Percentiles rank a stretch among this genome's conserved stretches.
phyloP scores from a whole-genome alignment of 2,888 invertebrate species.

The Idaea aversata region DNA sequence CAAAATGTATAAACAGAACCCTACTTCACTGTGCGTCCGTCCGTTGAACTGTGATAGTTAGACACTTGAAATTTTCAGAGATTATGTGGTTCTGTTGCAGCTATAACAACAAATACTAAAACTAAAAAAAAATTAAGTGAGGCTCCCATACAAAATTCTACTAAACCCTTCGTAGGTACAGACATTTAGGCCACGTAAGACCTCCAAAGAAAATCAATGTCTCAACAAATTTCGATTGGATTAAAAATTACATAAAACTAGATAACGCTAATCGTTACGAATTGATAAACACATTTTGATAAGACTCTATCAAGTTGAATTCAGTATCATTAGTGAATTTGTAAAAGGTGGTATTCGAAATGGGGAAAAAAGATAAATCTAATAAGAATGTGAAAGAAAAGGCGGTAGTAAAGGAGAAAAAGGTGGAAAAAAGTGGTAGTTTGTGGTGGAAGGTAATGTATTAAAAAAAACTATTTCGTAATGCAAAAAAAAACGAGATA shows the following conservation, averaged over 20 bases:
- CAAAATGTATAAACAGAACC: too few relatives aligned
- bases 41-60: too few relatives aligned
- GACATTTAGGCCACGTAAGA: background rate
- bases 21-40: too few relatives aligned
- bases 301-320: constrained; percentile 13
- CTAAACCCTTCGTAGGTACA: too few relatives aligned
- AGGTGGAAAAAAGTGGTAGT: background rate
- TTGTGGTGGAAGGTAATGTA: background rate
- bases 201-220: background rate
- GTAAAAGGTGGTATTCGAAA: constrained; percentile 4
- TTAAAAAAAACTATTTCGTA: background rate
- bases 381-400: constrained; percentile 6
- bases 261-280: constrained; percentile 11
- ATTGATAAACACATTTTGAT: constrained; percentile 13
- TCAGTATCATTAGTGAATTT: constrained; percentile 9
- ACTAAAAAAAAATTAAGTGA: too few relatives aligned
- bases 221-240: constrained; percentile 12
- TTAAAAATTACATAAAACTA: constrained; percentile 28
- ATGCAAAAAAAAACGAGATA: too few relatives aligned
- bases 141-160: too few relatives aligned
- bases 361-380: constrained; percentile 16
- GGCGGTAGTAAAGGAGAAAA: constrained; percentile 4
- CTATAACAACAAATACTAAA: too few relatives aligned
- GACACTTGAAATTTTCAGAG: too few relatives aligned
- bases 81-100: too few relatives aligned